Evolutionary conservation across 1,140 invertebrate genomes (phyloP).

Genomic region (Hirudo medicinalis): DNA sequence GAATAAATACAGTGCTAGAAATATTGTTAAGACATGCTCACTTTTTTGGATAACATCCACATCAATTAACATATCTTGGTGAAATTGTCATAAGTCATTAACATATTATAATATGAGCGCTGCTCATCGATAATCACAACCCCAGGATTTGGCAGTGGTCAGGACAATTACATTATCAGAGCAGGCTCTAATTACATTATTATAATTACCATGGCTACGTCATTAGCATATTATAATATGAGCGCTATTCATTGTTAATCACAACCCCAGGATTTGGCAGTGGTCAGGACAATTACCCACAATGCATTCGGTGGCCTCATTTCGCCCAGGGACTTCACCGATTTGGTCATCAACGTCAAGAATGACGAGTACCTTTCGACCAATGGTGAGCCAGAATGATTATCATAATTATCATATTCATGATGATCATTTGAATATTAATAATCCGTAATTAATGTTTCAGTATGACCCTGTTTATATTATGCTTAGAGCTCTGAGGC

Average conservation of each 20-base stretch:
- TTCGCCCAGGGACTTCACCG: constrained; percentile 19
- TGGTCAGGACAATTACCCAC: constrained; percentile 18
- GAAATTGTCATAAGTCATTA: no score
- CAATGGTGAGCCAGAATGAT: constrained; percentile 11
- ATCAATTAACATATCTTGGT: no score
- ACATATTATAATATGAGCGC: no score
- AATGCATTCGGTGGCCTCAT: constrained; percentile 21
- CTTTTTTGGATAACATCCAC: no score
- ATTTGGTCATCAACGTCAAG: constrained; percentile 15
- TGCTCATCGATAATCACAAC: neutral
- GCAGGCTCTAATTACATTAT: no score
- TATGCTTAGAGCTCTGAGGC: no score
- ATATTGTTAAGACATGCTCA: no score
- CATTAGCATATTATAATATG: no score
- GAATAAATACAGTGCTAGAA: no score
- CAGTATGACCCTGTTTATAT: no score
- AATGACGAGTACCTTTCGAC: constrained; percentile 18
- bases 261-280: constrained; percentile 2
- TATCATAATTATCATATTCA: neutral
- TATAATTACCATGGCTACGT: no score
- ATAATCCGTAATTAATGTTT: neutral
- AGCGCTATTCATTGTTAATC: neutral
- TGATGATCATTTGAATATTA: neutral
- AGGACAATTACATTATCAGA: constrained; percentile 20
- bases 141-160: constrained; percentile 13